phyloP scores from a whole-genome alignment of 2,888 invertebrate genomes.

The Boloria selene region DNA sequence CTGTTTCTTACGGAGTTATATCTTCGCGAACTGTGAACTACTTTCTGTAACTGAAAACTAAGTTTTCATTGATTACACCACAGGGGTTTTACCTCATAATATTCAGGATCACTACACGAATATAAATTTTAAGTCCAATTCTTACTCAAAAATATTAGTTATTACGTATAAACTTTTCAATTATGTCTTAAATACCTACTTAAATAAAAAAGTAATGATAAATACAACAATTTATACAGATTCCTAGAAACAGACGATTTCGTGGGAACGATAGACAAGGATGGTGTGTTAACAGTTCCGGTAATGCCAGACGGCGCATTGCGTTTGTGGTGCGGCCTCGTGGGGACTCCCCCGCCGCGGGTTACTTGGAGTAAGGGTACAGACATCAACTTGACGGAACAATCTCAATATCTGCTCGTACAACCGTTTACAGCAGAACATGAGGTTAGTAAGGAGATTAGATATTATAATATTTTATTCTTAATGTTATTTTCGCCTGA shows the following conservation, averaged over 20 bases:
- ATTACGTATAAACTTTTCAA: no score
- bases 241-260: constrained; percentile 72
- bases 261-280: constrained; percentile 62
- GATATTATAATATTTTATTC: no score
- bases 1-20: no score
- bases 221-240: constrained; percentile 45
- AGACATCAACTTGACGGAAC: constrained; percentile 36
- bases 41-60: no score
- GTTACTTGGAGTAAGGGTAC: constrained; percentile 78
- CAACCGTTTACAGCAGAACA: constrained; percentile 63
- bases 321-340: constrained; percentile 85
- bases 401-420: constrained; percentile 66
- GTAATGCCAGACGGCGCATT: constrained; percentile 63
- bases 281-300: constrained; percentile 61
- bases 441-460: constrained; percentile 54
- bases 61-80: no score
- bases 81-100: no score
- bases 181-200: neutral
- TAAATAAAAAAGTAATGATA: neutral
- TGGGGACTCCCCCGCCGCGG: constrained; percentile 83
- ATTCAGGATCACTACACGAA: no score
- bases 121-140: no score
- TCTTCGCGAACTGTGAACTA: no score
- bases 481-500: neutral
- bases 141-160: neutral